Evolutionary conservation across 2,113 vertebrate species (phyloP).

Genomic region (Progne subis): DNA sequence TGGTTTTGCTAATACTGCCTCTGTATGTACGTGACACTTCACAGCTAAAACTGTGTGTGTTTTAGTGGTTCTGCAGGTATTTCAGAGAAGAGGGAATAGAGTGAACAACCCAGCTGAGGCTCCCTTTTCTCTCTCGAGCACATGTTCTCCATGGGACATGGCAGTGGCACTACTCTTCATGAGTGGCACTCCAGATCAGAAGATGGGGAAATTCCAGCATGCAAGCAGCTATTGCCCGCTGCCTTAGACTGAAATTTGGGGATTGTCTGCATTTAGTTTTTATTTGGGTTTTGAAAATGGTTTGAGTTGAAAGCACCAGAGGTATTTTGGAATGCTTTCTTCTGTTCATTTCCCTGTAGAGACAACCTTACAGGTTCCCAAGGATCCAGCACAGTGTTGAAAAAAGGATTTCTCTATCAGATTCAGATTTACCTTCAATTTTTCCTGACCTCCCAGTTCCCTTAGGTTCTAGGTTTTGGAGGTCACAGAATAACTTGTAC

Average conservation of each 20-base stretch:
- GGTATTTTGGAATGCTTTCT: background rate
- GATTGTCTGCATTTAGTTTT: background rate
- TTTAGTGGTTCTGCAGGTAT: background rate
- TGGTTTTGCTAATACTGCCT: background rate
- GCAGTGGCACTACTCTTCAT: rapidly evolving
- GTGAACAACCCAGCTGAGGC: background rate
- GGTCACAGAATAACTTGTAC: background rate
- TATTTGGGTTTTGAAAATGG: background rate
- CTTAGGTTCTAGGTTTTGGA: background rate
- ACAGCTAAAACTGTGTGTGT: background rate
- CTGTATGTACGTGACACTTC: rapidly evolving
- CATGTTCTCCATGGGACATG: rapidly evolving
- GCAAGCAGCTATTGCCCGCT: rapidly evolving
- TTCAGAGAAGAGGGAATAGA: background rate
- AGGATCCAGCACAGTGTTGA: background rate
- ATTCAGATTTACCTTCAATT: background rate
- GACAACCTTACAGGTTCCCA: background rate
- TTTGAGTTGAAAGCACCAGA: background rate
- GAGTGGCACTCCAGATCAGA: background rate
- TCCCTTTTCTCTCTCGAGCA: rapidly evolving
- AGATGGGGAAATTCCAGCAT: background rate
- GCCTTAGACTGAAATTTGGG: background rate
- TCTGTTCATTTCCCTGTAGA: background rate
- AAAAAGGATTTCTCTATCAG: background rate
- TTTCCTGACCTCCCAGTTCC: background rate